Percentiles rank a stretch among this genome's conserved stretches.
Conservation (phyloP, 2,888 invertebrate genomes). For the Pemphredon lugubris region DNA sequence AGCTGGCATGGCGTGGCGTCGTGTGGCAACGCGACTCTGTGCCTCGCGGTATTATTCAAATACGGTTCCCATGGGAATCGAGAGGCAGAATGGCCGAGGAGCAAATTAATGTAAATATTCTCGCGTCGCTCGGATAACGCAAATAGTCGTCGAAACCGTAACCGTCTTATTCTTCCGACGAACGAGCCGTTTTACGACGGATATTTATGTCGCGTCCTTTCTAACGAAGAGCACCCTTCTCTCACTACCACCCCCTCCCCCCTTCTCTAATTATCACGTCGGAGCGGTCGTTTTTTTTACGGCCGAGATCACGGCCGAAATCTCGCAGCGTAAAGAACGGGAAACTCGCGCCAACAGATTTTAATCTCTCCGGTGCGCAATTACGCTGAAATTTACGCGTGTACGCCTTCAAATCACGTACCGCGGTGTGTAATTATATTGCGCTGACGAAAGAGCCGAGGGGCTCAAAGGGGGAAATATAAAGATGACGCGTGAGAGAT, state of each 20-base stretch:
- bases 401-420: constrained; percentile 7
- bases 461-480: no score
- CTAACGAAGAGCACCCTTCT: constrained; percentile 29
- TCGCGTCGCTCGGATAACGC: constrained; percentile 10
- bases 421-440: neutral
- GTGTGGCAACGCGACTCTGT: constrained; percentile 6
- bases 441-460: constrained; percentile 15
- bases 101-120: constrained; percentile 43
- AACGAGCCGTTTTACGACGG: neutral
- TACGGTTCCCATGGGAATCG: constrained; percentile 14
- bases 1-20: no score
- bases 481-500: no score
- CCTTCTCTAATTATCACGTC: constrained; percentile 10
- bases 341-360: constrained; percentile 23
- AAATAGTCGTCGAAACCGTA: neutral
- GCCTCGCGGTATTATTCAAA: constrained; percentile 25
- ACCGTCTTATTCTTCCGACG: neutral
- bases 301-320: constrained; percentile 23
- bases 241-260: no score
- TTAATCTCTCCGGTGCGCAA: constrained; percentile 36
- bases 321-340: neutral
- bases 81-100: neutral
- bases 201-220: constrained; percentile 1
- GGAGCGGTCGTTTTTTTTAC: constrained; percentile 5
- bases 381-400: constrained; percentile 6